Evolutionary conservation across 2,797 vertebrate species (phyloP).

Genomic region (Cryptoprocta ferox): DNA sequence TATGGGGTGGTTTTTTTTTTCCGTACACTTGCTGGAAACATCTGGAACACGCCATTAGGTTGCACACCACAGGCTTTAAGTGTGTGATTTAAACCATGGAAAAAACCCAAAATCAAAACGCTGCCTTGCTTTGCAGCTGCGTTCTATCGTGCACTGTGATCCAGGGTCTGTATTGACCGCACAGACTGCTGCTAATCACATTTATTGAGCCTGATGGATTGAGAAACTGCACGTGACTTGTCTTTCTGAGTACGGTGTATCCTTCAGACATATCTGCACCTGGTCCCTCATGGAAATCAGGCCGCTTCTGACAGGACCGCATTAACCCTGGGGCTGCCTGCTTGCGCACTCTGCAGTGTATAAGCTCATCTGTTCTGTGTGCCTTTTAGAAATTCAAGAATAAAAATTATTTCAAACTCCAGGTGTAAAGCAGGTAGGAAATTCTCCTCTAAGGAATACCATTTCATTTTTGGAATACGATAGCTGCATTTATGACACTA

Average conservation of each 20-base stretch:
- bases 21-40: slow-evolving; percentile 58
- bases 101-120: not conserved
- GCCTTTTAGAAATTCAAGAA: not conserved
- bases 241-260: not conserved
- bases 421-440: not conserved
- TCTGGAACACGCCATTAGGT: slow-evolving; percentile 37
- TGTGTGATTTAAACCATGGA: slow-evolving; percentile 25
- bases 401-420: not conserved
- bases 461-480: not conserved
- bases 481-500: not conserved
- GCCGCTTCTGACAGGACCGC: not conserved
- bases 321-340: not conserved
- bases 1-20: not conserved
- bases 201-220: not conserved
- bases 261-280: not conserved
- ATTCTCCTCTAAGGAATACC: not conserved
- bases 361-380: not conserved
- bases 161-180: not conserved
- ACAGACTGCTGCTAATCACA: accelerated
- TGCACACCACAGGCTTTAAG: not conserved
- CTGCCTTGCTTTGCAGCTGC: slow-evolving; percentile 16
- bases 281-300: not conserved
- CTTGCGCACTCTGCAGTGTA: accelerated
- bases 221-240: slow-evolving; percentile 49
- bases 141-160: not conserved